Conservation (phyloP, 2,113 vertebrate genomes). For the Rhodinocichla rosea region DNA sequence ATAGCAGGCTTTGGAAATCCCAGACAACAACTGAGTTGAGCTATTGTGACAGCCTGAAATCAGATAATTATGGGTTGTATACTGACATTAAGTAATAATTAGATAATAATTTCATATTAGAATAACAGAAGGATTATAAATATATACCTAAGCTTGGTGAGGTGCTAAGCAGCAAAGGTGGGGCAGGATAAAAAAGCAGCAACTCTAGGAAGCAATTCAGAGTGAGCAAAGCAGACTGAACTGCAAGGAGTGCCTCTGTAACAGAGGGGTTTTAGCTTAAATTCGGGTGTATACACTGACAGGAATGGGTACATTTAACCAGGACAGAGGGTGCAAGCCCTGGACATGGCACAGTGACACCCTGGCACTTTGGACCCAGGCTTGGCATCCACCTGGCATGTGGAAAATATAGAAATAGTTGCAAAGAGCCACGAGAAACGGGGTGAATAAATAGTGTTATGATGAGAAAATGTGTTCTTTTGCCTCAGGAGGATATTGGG, state of each 20-base stretch:
- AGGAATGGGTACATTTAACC: not conserved
- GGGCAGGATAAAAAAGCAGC: not conserved
- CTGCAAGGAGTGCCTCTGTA: not conserved
- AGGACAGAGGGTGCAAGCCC: not conserved
- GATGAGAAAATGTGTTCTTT: not conserved
- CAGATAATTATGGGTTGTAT: not conserved
- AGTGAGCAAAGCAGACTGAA: not conserved
- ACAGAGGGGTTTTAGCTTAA: not conserved
- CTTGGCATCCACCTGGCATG: too few species aligned
- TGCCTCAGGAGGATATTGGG: not conserved
- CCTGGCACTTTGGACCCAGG: not conserved
- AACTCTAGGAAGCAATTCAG: not conserved
- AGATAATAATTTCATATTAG: not conserved
- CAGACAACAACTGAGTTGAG: not conserved
- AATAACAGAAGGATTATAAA: not conserved
- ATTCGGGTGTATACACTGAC: not conserved
- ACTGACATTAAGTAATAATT: not conserved
- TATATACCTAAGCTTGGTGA: not conserved
- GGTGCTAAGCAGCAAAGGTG: not conserved
- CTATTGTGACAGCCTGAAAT: not conserved
- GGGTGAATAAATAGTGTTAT: not conserved
- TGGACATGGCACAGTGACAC: not conserved
- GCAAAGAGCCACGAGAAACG: not conserved
- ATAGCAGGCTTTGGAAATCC: not conserved
- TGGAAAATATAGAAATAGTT: not conserved